Percentiles rank a stretch among this genome's conserved stretches.
phyloP scores from a whole-genome alignment of 2,888 invertebrate species.

The Ennomos quercinarius region DNA sequence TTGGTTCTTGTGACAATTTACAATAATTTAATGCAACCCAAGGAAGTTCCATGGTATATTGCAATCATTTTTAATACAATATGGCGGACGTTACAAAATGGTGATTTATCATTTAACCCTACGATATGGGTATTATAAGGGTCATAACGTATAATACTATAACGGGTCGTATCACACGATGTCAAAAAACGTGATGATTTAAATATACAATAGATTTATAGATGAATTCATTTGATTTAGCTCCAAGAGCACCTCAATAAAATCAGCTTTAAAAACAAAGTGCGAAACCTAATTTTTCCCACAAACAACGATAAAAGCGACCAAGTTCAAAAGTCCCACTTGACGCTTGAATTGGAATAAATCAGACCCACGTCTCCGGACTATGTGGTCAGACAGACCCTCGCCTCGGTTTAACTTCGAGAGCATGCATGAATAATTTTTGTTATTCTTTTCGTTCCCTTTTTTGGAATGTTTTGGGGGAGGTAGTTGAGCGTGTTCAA shows the following conservation, averaged over 20 bases:
- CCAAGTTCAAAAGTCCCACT: slow-evolving; percentile 65
- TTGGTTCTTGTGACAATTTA: too few species aligned
- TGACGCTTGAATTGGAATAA: slow-evolving; percentile 63
- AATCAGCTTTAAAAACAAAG: slow-evolving; percentile 49
- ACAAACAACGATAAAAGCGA: slow-evolving; percentile 53
- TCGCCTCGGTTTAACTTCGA: slow-evolving; percentile 47
- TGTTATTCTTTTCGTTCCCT: slow-evolving; percentile 40
- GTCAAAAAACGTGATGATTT: too few species aligned
- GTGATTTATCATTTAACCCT: too few species aligned
- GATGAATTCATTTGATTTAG: too few species aligned
- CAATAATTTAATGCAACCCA: too few species aligned
- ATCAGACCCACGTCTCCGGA: slow-evolving; percentile 65
- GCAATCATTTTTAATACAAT: too few species aligned
- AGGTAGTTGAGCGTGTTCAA: slow-evolving; percentile 28
- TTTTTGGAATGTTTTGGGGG: slow-evolving; percentile 30
- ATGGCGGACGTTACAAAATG: too few species aligned
- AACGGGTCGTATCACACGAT: too few species aligned
- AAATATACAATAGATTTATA: too few species aligned
- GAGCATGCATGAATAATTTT: slow-evolving; percentile 53
- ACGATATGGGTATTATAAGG: too few species aligned
- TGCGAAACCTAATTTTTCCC: slow-evolving; percentile 54
- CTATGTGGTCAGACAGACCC: slow-evolving; percentile 47
- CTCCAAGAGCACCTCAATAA: slow-evolving; percentile 1
- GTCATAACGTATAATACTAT: too few species aligned
- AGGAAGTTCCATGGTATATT: too few species aligned